Evolutionary conservation across 2,113 vertebrate species (phyloP).

Genomic region (Morone chrysops): DNA sequence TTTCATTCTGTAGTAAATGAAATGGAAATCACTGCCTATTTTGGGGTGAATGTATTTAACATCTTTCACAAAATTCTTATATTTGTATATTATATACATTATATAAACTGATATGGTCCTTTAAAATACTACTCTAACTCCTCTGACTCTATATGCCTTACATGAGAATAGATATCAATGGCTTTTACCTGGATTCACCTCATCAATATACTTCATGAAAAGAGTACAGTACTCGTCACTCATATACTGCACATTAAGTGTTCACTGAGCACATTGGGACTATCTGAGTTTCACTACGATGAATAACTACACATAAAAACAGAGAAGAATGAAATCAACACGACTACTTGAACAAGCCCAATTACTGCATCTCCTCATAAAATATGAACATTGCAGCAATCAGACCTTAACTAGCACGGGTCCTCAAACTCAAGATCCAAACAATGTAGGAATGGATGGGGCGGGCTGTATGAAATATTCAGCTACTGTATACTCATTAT

Average conservation of each 20-base stretch:
- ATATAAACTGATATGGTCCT: background rate
- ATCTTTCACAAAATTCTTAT: too few relatives aligned
- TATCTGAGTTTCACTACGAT: constrained; percentile 37
- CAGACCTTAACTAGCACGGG: constrained; percentile 42
- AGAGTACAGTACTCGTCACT: background rate
- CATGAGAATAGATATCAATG: background rate
- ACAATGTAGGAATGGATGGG: constrained; percentile 54
- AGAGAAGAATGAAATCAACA: constrained; percentile 45
- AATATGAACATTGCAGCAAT: constrained; percentile 46
- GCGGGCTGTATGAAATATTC: constrained; percentile 69
- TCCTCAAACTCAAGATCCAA: constrained; percentile 62
- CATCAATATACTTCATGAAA: constrained; percentile 23
- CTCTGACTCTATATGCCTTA: background rate
- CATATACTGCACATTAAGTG: background rate
- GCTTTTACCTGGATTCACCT: constrained; percentile 29
- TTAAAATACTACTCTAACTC: background rate
- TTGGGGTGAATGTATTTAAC: background rate
- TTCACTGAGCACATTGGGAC: constrained; percentile 3
- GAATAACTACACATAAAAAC: constrained; percentile 41
- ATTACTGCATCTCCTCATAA: constrained; percentile 51
- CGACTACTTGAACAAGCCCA: constrained; percentile 51
- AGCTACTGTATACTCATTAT: constrained; percentile 81
- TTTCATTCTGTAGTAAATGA: background rate
- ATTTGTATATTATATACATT: too few relatives aligned
- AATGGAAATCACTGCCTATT: background rate